Conservation (phyloP, 2,113 vertebrate species). For the Chloroceryle aenea region DNA sequence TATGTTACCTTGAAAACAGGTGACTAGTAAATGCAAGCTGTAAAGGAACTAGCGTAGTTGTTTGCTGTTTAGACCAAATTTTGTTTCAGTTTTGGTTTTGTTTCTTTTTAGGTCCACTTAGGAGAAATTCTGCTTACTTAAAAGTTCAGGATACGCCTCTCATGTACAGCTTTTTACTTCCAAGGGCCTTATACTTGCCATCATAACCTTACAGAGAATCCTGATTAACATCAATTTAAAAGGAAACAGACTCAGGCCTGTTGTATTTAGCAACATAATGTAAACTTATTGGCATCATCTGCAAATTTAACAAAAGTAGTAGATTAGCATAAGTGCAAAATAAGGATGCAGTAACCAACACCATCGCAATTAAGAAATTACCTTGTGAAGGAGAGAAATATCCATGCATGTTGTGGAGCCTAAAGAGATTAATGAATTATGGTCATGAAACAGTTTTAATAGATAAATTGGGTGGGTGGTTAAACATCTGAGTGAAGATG, state of each 20-base stretch:
- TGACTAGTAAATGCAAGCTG: neutral
- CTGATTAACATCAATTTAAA: neutral
- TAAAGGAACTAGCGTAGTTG: neutral
- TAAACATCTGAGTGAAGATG: constrained; percentile 51
- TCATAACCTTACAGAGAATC: neutral
- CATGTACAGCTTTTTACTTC: neutral
- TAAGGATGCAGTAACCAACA: neutral
- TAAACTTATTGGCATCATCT: neutral
- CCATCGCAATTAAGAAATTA: constrained; percentile 9
- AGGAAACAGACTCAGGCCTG: neutral
- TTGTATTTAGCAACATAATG: neutral
- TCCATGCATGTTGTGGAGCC: neutral
- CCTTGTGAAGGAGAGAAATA: constrained; percentile 3
- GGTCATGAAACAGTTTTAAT: constrained; percentile 34
- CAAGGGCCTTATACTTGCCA: neutral
- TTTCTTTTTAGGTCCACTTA: neutral
- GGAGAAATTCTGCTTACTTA: neutral
- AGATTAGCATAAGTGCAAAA: neutral
- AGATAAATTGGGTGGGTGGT: constrained; percentile 52
- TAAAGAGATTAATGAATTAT: constrained; percentile 56
- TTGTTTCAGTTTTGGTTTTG: neutral
- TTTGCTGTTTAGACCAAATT: neutral
- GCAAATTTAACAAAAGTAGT: neutral
- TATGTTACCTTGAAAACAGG: neutral
- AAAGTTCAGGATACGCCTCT: neutral